These are phyloP conservation scores for Brachyalestes nurse DNA, from an alignment of 2,797 vertebrate genomes.

Conservation along the genomic window DNA sequence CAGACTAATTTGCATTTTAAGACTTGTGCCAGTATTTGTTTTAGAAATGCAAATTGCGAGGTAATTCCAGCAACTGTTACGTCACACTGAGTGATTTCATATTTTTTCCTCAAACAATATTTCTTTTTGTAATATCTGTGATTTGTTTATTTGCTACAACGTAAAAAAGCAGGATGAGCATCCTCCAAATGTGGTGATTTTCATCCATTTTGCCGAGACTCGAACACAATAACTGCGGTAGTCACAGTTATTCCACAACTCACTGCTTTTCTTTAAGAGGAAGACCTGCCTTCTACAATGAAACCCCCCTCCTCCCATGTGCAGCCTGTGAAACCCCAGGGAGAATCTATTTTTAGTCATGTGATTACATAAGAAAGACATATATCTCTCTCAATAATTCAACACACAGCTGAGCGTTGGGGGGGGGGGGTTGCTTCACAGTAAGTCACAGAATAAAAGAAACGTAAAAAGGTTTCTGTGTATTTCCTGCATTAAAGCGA, in stretches of 20 bases:
- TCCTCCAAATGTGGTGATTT: too few relatives aligned
- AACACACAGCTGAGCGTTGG: slow-evolving; percentile 24
- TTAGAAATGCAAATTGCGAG: too few relatives aligned
- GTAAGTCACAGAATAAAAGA: slow-evolving; percentile 28
- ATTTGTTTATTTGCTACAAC: too few relatives aligned
- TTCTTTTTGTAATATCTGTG: too few relatives aligned
- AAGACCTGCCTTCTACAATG: slow-evolving; percentile 15
- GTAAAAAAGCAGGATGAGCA: too few relatives aligned
- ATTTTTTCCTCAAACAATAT: too few relatives aligned
- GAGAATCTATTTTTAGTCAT: slow-evolving; percentile 32
- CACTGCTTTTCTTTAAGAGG: background rate
- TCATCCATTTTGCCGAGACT: too few relatives aligned
- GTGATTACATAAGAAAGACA: slow-evolving; percentile 37
- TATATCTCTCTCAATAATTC: slow-evolving; percentile 45
- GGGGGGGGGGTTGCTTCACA: background rate
- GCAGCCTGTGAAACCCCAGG: background rate
- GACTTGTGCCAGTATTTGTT: too few relatives aligned
- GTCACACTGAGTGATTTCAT: too few relatives aligned
- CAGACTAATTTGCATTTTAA: too few relatives aligned
- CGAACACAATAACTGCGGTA: background rate
- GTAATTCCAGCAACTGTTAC: too few relatives aligned
- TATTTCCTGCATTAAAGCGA: slow-evolving; percentile 52
- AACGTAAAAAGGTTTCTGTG: slow-evolving; percentile 34
- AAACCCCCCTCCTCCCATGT: slow-evolving; percentile 2
- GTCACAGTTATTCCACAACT: background rate